Evolutionary conservation across 1,140 invertebrate genomes (phyloP).

Genomic region (Asobara japonica): DNA sequence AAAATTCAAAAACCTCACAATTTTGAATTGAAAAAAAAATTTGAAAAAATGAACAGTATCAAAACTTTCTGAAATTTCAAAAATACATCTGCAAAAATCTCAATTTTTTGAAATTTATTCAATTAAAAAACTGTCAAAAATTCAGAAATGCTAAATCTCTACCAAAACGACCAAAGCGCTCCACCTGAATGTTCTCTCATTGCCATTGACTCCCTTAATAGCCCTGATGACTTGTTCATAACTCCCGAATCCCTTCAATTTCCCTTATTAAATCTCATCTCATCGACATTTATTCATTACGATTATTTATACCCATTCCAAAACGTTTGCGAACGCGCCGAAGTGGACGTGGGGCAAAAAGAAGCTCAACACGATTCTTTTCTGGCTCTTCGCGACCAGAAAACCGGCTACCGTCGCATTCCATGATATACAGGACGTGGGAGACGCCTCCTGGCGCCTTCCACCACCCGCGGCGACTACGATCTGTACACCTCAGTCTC

Average conservation of each 20-base stretch:
- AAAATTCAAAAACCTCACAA: not conserved
- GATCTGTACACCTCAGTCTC: not conserved
- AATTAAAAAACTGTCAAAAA: not conserved
- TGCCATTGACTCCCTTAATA: not conserved
- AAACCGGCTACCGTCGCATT: slow-evolving; percentile 33
- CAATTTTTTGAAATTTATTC: not conserved
- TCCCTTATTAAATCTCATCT: not conserved
- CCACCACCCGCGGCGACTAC: slow-evolving; percentile 28
- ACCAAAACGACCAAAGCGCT: not conserved
- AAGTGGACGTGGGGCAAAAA: slow-evolving; percentile 9
- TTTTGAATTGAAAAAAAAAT: not conserved
- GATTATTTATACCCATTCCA: not conserved
- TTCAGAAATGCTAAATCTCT: not conserved
- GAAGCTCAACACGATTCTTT: not conserved
- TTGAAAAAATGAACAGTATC: not conserved
- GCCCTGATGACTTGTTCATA: not conserved
- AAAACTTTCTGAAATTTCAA: not conserved
- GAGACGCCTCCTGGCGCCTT: slow-evolving; percentile 31
- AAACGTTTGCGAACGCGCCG: not conserved
- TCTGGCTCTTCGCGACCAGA: not conserved
- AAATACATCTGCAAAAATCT: not conserved
- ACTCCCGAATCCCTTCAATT: not conserved
- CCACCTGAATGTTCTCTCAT: not conserved
- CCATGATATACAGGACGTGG: slow-evolving; percentile 21
- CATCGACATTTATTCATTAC: not conserved